These are phyloP conservation scores for Taxidea taxus DNA, from an alignment of 2,113 vertebrate genomes.

Conservation along the genomic window DNA sequence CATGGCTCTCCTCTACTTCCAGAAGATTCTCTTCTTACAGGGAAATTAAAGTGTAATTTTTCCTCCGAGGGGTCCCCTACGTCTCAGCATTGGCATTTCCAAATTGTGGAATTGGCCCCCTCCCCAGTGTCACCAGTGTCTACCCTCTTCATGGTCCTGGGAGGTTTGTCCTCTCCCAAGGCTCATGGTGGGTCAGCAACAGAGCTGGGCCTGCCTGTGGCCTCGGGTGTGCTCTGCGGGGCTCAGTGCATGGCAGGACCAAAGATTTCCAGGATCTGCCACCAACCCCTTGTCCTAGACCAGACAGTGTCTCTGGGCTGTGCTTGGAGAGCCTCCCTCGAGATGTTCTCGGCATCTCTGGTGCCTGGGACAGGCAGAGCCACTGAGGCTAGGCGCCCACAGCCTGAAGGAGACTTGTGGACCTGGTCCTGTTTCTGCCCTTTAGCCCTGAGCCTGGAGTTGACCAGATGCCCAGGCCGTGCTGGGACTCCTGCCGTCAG, in stretches of 20 bases:
- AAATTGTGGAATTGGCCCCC: not conserved
- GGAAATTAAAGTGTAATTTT: not conserved
- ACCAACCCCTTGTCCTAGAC: not conserved
- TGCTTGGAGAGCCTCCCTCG: not conserved
- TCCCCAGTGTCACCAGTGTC: not conserved
- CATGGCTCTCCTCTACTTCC: not conserved
- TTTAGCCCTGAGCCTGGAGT: too few relatives aligned
- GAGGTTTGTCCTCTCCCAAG: not conserved
- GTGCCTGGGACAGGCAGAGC: not conserved
- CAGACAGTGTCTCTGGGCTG: not conserved
- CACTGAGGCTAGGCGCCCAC: not conserved
- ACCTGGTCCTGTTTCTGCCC: fast-evolving
- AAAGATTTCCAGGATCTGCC: not conserved
- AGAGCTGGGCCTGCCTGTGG: not conserved
- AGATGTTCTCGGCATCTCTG: not conserved
- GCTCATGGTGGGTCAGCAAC: fast-evolving
- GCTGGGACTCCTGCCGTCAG: fast-evolving
- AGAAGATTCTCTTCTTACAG: not conserved
- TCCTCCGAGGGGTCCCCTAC: not conserved
- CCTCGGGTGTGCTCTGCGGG: fast-evolving
- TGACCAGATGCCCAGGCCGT: not conserved
- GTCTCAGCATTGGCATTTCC: not conserved
- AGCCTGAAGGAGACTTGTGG: not conserved
- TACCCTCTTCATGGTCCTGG: not conserved
- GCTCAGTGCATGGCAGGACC: not conserved